A percentile compares a stretch with the other conserved stretches of the same genome.
Conservation (phyloP, 2,888 invertebrate genomes). For the Diploptera punctata region DNA sequence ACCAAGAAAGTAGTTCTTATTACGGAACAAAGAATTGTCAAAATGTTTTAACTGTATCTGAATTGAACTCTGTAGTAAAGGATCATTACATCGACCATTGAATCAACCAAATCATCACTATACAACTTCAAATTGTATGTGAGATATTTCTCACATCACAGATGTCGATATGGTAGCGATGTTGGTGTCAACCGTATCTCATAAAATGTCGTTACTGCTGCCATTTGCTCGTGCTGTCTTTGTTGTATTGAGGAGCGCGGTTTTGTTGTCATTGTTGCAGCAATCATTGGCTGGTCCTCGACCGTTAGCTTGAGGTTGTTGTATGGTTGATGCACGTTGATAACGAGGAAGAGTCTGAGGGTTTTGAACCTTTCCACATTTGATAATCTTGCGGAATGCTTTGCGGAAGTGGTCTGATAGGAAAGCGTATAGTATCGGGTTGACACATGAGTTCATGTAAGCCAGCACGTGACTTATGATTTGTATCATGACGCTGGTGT, state of each 20-base stretch:
- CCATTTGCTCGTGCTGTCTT: conserved; percentile 6
- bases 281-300: background rate
- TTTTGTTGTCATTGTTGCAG: conserved; percentile 3
- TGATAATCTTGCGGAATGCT: conserved; percentile 76
- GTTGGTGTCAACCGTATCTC: background rate
- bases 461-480: conserved; percentile 82
- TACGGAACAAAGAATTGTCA: too few species aligned
- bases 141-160: background rate
- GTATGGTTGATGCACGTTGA: conserved; percentile 20
- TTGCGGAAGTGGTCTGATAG: conserved; percentile 93
- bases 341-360: conserved; percentile 3
- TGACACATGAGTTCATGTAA: conserved; percentile 94
- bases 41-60: too few species aligned
- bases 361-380: conserved; percentile 42
- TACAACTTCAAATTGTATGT: background rate
- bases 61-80: too few species aligned
- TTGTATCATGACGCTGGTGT: conserved; percentile 74
- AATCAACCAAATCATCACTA: too few species aligned
- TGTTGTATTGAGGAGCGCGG: conserved; percentile 55
- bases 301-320: conserved; percentile 21
- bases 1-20: background rate
- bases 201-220: conserved; percentile 11
- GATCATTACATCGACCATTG: too few species aligned
- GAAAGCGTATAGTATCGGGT: conserved; percentile 94
- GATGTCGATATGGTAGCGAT: conserved; percentile 19